phyloP scores from a whole-genome alignment of 2,888 invertebrate genomes.

The Scaptomyza tumidula region DNA sequence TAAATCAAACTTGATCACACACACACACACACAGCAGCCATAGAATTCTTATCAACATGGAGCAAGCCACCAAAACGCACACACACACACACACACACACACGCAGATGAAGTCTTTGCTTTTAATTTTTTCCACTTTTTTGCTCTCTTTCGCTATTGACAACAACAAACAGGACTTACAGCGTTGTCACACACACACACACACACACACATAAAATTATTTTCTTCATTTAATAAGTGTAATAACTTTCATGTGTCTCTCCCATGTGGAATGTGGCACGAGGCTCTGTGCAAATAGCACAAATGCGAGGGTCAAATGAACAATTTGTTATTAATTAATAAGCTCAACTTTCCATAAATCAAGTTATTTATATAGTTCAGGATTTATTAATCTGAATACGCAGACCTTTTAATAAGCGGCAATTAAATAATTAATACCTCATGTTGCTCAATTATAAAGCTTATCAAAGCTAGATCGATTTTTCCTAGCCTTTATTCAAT shows the following conservation, averaged over 20 bases:
- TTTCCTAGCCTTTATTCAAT: no score
- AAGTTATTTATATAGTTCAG: no score
- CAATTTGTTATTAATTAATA: neutral
- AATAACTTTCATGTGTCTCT: constrained; percentile 81
- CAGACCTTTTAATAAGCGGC: no score
- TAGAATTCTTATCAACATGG: constrained; percentile 72
- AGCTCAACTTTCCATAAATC: neutral
- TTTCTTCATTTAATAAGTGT: constrained; percentile 80
- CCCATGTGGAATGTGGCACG: constrained; percentile 48
- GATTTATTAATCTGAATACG: no score
- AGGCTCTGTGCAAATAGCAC: constrained; percentile 26
- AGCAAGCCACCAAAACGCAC: constrained; percentile 46
- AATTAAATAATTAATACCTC: no score
- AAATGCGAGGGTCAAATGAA: constrained; percentile 31
- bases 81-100: no score
- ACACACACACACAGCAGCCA: constrained; percentile 40
- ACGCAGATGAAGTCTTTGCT: constrained; percentile 74
- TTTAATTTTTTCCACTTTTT: constrained; percentile 71
- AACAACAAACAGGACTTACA: constrained; percentile 22
- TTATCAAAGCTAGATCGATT: no score
- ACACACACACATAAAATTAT: constrained; percentile 64
- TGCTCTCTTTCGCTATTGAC: constrained; percentile 13
- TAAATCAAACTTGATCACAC: constrained; percentile 43
- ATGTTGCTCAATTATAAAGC: no score
- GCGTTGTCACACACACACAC: constrained; percentile 6